Evolutionary conservation across 1,140 invertebrate genomes (phyloP), one percentile per base, ranked within the genome.

Genomic region (Nixonia krombeini): DNA sequence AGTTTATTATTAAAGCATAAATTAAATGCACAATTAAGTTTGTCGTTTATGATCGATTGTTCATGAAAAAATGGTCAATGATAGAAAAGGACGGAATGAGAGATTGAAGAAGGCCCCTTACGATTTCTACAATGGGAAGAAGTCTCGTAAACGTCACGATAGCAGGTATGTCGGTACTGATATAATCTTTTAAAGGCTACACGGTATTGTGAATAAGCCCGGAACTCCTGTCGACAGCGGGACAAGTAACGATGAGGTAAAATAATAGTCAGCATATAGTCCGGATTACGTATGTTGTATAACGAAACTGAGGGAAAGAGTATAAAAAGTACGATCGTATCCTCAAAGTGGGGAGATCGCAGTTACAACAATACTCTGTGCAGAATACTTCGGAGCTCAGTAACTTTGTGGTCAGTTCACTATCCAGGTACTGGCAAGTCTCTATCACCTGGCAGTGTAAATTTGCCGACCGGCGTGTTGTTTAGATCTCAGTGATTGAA

Each of bases 331-430:
- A 21, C 9, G 56, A 57, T 65, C 21, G 50, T 63, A 62, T 58
- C 23, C 13, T 28, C 18, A 46, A 72, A 58, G 67, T 49, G 46
- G 74, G 66, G 63, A 63, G 56, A 62, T 74, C 40, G 50, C 64
- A 68, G 10, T 61, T 73, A 64, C 64, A 73, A 66, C 64, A 72
- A 64, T 71, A 70, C 38, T 50, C 56, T 44, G 41, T n/a, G 49
- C 69, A 46, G 47, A 65, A 42, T 51, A 51, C 56, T 70, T 44
- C 33, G 42, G 63, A 72, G 73, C 76, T 76, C 72, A 76, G 77
- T 78, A 64, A 68, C 55, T 75, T 72, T 26, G 49, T 49, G 64
- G 55, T 55, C 65, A 66, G 65, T 65, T 72, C 56, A 26, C 31
- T 41, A 68, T 35, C 61, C 47, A 65, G 38, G 51, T 59, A 52